Evolutionary conservation across 2,113 vertebrate genomes (phyloP).

Genomic region (Collichthys lucidus): DNA sequence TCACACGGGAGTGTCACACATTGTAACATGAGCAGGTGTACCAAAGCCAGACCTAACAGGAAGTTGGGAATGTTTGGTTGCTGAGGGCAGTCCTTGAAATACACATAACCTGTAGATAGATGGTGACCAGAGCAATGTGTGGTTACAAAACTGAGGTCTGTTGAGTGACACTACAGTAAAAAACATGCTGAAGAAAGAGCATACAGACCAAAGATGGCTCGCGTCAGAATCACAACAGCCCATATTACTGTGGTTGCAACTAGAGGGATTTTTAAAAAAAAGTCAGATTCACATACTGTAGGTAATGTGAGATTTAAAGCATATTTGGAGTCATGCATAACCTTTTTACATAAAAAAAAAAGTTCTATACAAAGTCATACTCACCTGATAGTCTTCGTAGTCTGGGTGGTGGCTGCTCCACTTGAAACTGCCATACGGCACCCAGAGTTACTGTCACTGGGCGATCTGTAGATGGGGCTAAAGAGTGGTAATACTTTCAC

Average conservation of each 20-base stretch:
- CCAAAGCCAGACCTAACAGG: constrained; percentile 55
- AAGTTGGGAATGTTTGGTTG: constrained; percentile 69
- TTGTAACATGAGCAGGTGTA: constrained; percentile 24
- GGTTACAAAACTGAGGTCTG: background rate
- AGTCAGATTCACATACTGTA: background rate
- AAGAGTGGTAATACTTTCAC: background rate
- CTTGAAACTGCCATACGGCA: background rate
- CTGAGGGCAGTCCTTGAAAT: constrained; percentile 66
- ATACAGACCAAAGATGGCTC: constrained; percentile 31
- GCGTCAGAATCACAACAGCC: accelerated
- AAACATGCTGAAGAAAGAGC: background rate
- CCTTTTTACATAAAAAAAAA: background rate
- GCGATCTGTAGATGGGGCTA: background rate
- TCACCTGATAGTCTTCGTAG: constrained; percentile 22
- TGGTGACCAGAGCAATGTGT: background rate
- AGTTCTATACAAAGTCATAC: background rate
- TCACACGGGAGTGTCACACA: constrained; percentile 1
- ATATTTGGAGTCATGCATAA: background rate
- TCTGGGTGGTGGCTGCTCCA: background rate
- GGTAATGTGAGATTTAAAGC: background rate
- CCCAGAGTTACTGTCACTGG: constrained; percentile 19
- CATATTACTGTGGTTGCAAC: accelerated
- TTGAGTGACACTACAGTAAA: background rate
- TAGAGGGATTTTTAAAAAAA: background rate
- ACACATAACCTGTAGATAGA: constrained; percentile 46